phyloP scores from a whole-genome alignment of 2,113 vertebrate genomes.

The Ginglymostoma cirratum region DNA sequence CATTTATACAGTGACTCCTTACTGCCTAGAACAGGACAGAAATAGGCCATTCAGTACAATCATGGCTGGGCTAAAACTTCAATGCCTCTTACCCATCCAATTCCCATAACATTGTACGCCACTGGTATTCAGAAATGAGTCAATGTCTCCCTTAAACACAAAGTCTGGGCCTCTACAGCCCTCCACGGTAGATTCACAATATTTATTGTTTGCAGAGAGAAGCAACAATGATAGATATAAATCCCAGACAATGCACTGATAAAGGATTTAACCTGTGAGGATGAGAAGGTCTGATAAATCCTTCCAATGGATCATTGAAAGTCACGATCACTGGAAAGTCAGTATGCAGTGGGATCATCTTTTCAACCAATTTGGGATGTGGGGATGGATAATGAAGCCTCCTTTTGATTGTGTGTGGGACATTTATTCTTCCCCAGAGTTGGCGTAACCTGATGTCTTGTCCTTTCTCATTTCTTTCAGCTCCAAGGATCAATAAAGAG shows the following conservation, averaged over 20 bases:
- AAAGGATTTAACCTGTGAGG: not conserved
- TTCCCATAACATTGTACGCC: too few relatives aligned
- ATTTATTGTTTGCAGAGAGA: not conserved
- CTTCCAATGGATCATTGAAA: not conserved
- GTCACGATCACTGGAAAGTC: too few relatives aligned
- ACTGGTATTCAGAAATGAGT: too few relatives aligned
- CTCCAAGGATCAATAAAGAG: constrained; percentile 74
- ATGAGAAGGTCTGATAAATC: not conserved
- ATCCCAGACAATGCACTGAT: not conserved
- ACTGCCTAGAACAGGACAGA: not conserved
- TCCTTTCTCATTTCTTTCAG: constrained; percentile 47
- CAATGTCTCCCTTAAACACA: too few relatives aligned
- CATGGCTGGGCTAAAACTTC: too few relatives aligned
- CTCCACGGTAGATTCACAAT: too few relatives aligned
- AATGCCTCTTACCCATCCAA: too few relatives aligned
- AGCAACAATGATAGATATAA: not conserved
- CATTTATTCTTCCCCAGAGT: not conserved
- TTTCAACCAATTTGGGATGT: not conserved
- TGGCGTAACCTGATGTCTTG: not conserved
- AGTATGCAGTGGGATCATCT: too few relatives aligned
- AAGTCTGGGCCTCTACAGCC: too few relatives aligned
- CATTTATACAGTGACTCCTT: not conserved
- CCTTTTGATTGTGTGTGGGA: not conserved
- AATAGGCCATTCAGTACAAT: too few relatives aligned
- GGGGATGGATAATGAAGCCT: not conserved